These are phyloP conservation scores for Neotragus pygmaeus DNA, from an alignment of 2,113 vertebrate genomes.

Conservation along the genomic window DNA sequence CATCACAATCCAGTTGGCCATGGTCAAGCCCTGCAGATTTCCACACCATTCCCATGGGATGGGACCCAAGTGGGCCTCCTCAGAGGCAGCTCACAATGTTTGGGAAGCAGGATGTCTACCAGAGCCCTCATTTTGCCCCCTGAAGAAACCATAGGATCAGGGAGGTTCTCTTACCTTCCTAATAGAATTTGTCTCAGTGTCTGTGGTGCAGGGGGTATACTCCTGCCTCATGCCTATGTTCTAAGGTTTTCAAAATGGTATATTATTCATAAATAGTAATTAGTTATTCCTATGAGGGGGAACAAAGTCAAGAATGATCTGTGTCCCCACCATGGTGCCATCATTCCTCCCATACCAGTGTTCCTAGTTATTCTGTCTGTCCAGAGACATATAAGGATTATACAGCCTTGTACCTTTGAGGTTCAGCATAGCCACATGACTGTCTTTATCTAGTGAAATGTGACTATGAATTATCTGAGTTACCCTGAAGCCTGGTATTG, in stretches of 20 bases:
- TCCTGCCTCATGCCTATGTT: background rate
- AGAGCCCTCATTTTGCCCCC: background rate
- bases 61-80: background rate
- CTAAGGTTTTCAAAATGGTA: background rate
- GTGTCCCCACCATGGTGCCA: background rate
- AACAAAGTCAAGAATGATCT: background rate
- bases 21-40: background rate
- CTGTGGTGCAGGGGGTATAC: background rate
- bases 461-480: background rate
- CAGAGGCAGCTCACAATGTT: background rate
- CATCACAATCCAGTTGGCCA: background rate
- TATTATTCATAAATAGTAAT: background rate
- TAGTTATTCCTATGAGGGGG: background rate
- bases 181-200: background rate
- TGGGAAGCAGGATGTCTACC: background rate
- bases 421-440: background rate
- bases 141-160: background rate
- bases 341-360: background rate
- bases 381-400: background rate
- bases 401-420: background rate
- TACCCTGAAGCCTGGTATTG: background rate
- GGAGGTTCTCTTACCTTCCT: background rate
- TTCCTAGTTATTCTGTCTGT: background rate
- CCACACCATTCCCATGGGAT: background rate
- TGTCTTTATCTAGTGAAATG: background rate